A percentile compares a stretch with the other conserved stretches of the same genome.
Evolutionary conservation across 2,888 invertebrate genomes (phyloP).

Genomic region (Drosophila anomalipes): DNA sequence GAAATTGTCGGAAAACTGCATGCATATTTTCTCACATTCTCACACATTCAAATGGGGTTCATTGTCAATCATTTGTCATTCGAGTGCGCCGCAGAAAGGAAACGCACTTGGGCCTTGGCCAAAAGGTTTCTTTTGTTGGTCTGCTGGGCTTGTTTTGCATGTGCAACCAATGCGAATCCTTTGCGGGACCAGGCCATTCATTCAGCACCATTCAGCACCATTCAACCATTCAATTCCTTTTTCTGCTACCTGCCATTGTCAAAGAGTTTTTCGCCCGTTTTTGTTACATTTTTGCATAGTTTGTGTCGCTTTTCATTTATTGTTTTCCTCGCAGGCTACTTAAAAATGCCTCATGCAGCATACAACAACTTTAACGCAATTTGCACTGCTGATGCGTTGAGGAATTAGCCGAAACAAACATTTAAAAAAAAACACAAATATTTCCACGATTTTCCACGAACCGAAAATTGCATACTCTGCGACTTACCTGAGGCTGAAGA

Average conservation of each 20-base stretch:
- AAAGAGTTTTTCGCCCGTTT: slow-evolving; percentile 46
- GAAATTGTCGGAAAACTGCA: slow-evolving; percentile 51
- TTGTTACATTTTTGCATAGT: slow-evolving; percentile 74
- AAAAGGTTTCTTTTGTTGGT: slow-evolving; percentile 50
- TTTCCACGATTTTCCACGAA: slow-evolving; percentile 11
- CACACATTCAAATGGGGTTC: slow-evolving; percentile 43
- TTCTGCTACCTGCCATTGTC: slow-evolving; percentile 49
- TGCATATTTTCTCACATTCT: slow-evolving; percentile 40
- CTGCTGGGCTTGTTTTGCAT: slow-evolving; percentile 77
- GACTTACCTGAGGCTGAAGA: not conserved
- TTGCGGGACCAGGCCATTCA: slow-evolving; percentile 51
- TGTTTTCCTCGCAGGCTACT: slow-evolving; percentile 37
- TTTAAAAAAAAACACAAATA: not conserved
- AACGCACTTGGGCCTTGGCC: slow-evolving; percentile 23
- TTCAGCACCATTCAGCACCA: slow-evolving; percentile 14
- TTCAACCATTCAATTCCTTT: slow-evolving; percentile 9
- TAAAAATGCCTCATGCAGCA: slow-evolving; percentile 27
- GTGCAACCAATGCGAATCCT: slow-evolving; percentile 44
- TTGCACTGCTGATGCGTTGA: slow-evolving; percentile 36
- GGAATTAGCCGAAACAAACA: slow-evolving; percentile 27
- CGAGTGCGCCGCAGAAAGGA: slow-evolving; percentile 29
- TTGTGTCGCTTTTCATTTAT: slow-evolving; percentile 43
- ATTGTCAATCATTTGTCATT: slow-evolving; percentile 59
- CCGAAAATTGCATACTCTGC: not conserved
- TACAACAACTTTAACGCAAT: slow-evolving; percentile 53